phyloP scores from a whole-genome alignment of 2,113 vertebrate genomes.

The Tinamus guttatus region DNA sequence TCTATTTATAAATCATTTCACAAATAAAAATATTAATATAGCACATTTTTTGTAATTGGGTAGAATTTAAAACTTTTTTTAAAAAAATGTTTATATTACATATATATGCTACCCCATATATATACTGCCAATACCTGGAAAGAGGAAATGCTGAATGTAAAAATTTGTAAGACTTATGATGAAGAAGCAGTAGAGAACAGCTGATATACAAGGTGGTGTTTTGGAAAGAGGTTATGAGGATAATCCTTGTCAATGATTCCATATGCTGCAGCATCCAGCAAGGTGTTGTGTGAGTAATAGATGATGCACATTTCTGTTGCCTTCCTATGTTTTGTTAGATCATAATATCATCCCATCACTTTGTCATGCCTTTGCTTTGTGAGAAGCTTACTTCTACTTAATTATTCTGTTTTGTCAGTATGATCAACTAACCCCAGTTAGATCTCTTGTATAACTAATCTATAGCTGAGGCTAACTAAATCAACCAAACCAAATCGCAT shows the following conservation, averaged over 20 bases:
- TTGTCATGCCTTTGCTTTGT: background rate
- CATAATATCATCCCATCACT: background rate
- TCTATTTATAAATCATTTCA: background rate
- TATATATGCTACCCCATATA: too few relatives aligned
- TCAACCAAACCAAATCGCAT: background rate
- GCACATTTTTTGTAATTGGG: background rate
- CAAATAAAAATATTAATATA: background rate
- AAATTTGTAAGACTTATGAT: background rate
- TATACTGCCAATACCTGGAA: too few relatives aligned
- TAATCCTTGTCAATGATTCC: background rate
- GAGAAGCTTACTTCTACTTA: background rate
- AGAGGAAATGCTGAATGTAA: background rate
- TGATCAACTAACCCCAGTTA: background rate
- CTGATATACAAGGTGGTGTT: background rate
- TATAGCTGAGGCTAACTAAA: background rate
- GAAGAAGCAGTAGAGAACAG: background rate
- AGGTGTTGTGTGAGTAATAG: background rate
- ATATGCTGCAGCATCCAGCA: background rate
- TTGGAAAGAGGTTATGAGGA: background rate
- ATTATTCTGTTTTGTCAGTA: background rate
- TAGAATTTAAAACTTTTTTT: background rate
- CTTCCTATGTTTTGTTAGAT: background rate
- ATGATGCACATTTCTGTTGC: background rate
- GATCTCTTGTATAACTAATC: background rate
- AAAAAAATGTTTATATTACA: background rate